Percentiles rank a stretch among this genome's conserved stretches.
Evolutionary conservation across 2,888 invertebrate species (phyloP).

Genomic region (Agelastica alni): DNA sequence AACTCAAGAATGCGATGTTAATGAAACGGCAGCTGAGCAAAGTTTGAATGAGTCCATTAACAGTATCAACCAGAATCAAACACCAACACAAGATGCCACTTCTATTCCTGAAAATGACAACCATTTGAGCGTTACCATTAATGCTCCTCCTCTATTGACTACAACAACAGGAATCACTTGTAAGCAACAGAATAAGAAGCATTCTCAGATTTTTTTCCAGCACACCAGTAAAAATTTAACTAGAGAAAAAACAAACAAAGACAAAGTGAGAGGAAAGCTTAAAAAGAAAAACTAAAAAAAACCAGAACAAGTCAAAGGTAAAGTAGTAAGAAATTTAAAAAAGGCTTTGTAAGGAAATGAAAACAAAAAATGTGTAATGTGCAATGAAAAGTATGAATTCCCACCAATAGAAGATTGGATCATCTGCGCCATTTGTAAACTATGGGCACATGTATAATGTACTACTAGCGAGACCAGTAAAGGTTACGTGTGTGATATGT

Average conservation of each 20-base stretch:
- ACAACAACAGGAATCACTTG: no score
- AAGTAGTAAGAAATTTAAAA: neutral
- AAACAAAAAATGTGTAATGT: neutral
- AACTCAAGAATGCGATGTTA: conserved; percentile 2
- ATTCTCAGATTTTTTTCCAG: neutral
- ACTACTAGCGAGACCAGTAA: no score
- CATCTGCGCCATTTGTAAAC: neutral
- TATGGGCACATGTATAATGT: neutral
- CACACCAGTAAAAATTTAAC: neutral
- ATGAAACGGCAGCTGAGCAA: conserved; percentile 9
- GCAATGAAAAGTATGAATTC: neutral
- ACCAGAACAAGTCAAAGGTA: neutral
- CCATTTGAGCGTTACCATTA: no score
- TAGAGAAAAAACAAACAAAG: neutral
- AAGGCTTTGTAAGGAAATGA: neutral
- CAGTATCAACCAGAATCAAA: neutral
- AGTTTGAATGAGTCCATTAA: neutral
- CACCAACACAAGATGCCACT: neutral
- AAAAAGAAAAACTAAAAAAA: neutral
- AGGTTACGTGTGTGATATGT: no score
- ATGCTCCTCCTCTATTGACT: no score
- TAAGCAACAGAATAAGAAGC: no score
- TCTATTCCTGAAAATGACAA: no score
- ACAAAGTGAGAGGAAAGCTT: neutral
- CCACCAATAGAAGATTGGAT: neutral